Evolutionary conservation across 2,113 vertebrate genomes (phyloP).

Genomic region (Pygoscelis adeliae): DNA sequence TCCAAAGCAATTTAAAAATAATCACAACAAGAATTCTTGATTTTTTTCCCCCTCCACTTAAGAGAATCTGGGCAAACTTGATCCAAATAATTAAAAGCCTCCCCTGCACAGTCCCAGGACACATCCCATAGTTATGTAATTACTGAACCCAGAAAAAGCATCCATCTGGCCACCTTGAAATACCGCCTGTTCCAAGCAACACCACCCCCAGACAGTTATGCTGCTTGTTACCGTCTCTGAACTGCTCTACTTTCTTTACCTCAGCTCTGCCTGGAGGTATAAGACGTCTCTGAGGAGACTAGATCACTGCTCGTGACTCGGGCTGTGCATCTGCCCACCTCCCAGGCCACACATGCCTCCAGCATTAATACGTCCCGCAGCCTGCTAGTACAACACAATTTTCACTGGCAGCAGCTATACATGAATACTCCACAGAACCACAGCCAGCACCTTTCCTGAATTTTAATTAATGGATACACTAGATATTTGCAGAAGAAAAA

Average conservation of each 20-base stretch:
- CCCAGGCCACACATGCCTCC: not conserved
- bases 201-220: conserved; percentile 15
- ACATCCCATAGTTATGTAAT: conserved; percentile 30
- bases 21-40: not conserved
- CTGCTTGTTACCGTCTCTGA: not conserved
- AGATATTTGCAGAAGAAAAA: not conserved
- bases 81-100: conserved; percentile 41
- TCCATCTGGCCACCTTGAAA: conserved; percentile 58
- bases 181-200: conserved; percentile 21
- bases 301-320: not conserved
- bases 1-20: conserved; percentile 44
- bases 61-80: not conserved
- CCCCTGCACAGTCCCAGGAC: conserved; percentile 47
- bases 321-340: conserved; percentile 23
- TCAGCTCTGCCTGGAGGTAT: conserved; percentile 24
- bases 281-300: not conserved
- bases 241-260: not conserved
- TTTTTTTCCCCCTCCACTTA: not conserved
- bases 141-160: conserved; percentile 58
- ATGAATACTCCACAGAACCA: not conserved
- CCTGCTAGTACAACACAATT: not conserved
- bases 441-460: not conserved
- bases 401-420: not conserved
- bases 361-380: not conserved
- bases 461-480: not conserved